These are phyloP conservation scores for Lepidochrysops patricia DNA, from an alignment of 2,888 invertebrate genomes.

Conservation along the genomic window DNA sequence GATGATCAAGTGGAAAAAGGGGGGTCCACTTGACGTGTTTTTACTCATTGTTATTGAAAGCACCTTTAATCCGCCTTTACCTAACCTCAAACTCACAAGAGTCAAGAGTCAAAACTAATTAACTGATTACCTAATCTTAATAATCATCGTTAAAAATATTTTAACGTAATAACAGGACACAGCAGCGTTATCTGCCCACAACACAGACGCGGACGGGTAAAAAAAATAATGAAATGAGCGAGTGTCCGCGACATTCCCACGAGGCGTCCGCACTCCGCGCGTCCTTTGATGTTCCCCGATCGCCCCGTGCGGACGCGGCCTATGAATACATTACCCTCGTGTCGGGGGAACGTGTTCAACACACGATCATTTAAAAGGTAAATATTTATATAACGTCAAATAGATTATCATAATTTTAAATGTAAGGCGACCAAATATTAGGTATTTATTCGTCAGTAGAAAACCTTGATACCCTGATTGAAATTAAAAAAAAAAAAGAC, in stretches of 20 bases:
- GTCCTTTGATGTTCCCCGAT: slow-evolving; percentile 34
- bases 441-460: too few species aligned
- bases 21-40: too few species aligned
- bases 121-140: neutral
- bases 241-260: slow-evolving; percentile 51
- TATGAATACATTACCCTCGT: neutral
- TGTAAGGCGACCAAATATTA: too few species aligned
- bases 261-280: slow-evolving; percentile 39
- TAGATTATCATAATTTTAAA: too few species aligned
- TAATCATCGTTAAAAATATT: neutral
- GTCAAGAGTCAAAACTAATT: neutral
- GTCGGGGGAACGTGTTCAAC: neutral
- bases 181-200: slow-evolving; percentile 14
- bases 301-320: neutral
- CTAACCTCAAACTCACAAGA: too few species aligned
- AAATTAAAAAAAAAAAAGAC: too few species aligned
- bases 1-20: too few species aligned
- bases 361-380: neutral
- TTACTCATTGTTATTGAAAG: too few species aligned
- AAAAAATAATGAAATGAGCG: slow-evolving; percentile 44
- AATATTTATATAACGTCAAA: neutral
- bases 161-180: neutral
- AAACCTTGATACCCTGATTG: too few species aligned
- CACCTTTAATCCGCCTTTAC: too few species aligned
- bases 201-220: slow-evolving; percentile 26